A percentile compares a stretch with the other conserved stretches of the same genome.
These are phyloP conservation scores for Prietella phreatophila DNA, from an alignment of 2,113 vertebrate species.

Conservation along the genomic window DNA sequence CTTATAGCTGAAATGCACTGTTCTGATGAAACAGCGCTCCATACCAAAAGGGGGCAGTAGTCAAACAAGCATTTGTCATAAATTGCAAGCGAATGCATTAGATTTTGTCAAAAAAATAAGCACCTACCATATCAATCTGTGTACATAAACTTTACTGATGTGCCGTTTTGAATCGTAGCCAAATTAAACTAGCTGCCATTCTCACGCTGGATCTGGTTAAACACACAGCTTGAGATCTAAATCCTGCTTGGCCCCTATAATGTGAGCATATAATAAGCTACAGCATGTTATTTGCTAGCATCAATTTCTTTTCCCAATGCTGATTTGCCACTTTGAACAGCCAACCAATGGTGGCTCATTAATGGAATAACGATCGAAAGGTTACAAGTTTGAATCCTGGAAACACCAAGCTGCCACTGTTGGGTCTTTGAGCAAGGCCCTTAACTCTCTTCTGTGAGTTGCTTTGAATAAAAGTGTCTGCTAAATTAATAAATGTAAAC, in stretches of 20 bases:
- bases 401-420: background rate
- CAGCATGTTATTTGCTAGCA: background rate
- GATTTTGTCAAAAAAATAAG: background rate
- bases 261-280: background rate
- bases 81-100: background rate
- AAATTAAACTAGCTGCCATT: background rate
- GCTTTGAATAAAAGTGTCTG: background rate
- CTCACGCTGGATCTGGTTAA: background rate
- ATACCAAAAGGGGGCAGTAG: background rate
- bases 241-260: background rate
- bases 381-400: background rate
- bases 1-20: background rate
- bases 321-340: background rate
- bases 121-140: background rate
- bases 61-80: background rate
- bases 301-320: background rate
- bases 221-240: background rate
- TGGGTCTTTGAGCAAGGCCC: background rate
- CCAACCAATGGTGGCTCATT: background rate
- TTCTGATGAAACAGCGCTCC: background rate
- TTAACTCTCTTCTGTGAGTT: background rate
- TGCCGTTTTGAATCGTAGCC: background rate
- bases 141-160: background rate
- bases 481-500: background rate
- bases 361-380: background rate